A percentile compares a stretch with the other conserved stretches of the same genome.
These are phyloP conservation scores for Avahi laniger DNA, from an alignment of 2,797 vertebrate genomes.

Conservation along the genomic window DNA sequence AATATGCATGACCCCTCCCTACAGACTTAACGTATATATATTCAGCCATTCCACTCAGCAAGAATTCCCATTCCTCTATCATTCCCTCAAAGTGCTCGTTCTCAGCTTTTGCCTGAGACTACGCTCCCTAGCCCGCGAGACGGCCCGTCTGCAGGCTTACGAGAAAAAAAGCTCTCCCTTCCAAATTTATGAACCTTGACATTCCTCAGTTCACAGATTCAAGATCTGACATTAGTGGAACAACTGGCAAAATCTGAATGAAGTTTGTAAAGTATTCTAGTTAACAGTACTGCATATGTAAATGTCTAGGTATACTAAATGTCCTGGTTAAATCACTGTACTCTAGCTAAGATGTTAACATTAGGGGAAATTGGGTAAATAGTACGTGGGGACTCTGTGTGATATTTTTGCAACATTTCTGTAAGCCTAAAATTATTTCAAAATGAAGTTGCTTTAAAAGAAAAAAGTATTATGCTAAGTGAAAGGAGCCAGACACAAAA, in stretches of 20 bases:
- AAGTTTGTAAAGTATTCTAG: not conserved
- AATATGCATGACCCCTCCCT: not conserved
- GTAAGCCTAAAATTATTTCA: conserved; percentile 6
- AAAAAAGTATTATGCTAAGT: not conserved
- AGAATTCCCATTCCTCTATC: not conserved
- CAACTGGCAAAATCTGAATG: not conserved
- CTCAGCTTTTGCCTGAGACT: too few species aligned
- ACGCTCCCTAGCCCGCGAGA: too few species aligned
- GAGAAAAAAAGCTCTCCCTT: too few species aligned
- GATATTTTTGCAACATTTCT: not conserved
- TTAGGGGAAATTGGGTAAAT: not conserved
- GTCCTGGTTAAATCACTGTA: not conserved
- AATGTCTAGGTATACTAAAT: not conserved
- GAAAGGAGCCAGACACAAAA: not conserved
- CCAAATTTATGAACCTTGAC: too few species aligned
- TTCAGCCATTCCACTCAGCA: not conserved
- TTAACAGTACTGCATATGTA: not conserved
- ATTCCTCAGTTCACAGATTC: not conserved
- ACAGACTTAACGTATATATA: not conserved
- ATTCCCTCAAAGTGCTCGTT: too few species aligned
- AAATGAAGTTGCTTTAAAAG: not conserved
- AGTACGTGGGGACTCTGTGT: not conserved
- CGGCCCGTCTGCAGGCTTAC: too few species aligned
- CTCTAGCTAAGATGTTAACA: not conserved
- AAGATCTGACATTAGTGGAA: not conserved